Evolutionary conservation across 2,888 invertebrate genomes (phyloP).

Genomic region (Drosophila kuntzei): DNA sequence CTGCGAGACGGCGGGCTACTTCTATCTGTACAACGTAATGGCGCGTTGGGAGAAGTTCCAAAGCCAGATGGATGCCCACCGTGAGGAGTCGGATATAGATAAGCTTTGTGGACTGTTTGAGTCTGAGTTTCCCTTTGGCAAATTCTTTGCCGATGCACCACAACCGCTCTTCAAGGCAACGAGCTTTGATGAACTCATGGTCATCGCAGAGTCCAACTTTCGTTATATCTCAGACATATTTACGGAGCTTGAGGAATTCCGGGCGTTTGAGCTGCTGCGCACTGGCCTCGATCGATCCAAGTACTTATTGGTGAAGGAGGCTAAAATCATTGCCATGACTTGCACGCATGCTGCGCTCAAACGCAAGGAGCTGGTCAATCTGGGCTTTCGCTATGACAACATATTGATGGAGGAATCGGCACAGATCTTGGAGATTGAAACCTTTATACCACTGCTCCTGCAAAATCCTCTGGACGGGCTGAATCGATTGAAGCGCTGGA

Average conservation of each 20-base stretch:
- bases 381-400: constrained; percentile 98
- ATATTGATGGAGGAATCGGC: constrained; percentile 99
- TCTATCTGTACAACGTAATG: constrained; percentile 95
- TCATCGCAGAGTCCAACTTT: constrained; percentile 96
- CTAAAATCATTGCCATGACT: constrained; percentile 99
- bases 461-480: constrained; percentile 99
- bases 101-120: constrained; percentile 86
- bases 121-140: constrained; percentile 96
- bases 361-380: constrained; percentile 96
- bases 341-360: constrained; percentile 99
- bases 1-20: constrained; percentile 99
- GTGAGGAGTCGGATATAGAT: constrained; percentile 36
- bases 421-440: constrained; percentile 99
- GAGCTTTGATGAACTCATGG: constrained; percentile 92
- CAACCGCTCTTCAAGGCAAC: constrained; percentile 95
- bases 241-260: constrained; percentile 98
- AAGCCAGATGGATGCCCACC: constrained; percentile 67
- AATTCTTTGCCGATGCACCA: constrained; percentile 97
- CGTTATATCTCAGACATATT: constrained; percentile 98
- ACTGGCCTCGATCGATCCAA: constrained; percentile 98
- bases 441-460: constrained; percentile 98
- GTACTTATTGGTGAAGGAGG: constrained; percentile 98
- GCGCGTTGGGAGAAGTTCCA: constrained; percentile 97
- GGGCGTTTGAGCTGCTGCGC: constrained; percentile 98
- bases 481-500: constrained; percentile 98